These are phyloP conservation scores for Hyperoodon ampullatus DNA, from an alignment of 2,113 vertebrate genomes.

Conservation along the genomic window DNA sequence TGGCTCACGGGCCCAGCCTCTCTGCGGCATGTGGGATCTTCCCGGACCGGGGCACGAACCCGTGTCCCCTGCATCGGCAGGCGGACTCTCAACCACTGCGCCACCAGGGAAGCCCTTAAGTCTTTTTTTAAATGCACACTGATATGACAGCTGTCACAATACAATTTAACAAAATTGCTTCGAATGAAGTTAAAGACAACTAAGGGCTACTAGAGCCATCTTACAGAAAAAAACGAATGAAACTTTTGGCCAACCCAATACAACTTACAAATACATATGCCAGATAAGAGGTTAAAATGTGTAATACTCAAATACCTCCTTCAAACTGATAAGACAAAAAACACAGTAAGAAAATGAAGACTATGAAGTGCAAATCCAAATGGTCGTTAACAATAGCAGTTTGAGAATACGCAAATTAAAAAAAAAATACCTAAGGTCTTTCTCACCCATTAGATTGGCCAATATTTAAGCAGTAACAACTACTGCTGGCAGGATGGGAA, in stretches of 20 bases:
- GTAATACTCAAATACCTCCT: not conserved
- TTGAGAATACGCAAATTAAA: not conserved
- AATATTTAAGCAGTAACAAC: not conserved
- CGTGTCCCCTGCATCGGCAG: no score
- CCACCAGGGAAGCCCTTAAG: no score
- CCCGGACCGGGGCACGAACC: no score
- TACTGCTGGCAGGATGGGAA: not conserved
- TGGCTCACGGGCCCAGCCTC: no score
- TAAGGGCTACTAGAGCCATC: no score
- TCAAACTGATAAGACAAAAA: not conserved
- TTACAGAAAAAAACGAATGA: no score
- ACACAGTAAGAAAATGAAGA: not conserved
- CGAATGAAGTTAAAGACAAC: no score
- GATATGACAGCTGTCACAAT: no score
- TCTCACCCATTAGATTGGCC: not conserved
- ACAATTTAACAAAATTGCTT: no score
- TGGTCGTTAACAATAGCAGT: not conserved
- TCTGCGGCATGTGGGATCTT: no score
- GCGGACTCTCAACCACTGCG: no score
- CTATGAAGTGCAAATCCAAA: not conserved
- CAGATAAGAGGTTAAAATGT: not conserved
- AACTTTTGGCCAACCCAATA: not conserved
- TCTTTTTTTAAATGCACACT: no score
- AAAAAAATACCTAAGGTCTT: not conserved
- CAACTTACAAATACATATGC: not conserved